Conservation (phyloP, 2,888 invertebrate species). For the Chymomyza caudatula region DNA sequence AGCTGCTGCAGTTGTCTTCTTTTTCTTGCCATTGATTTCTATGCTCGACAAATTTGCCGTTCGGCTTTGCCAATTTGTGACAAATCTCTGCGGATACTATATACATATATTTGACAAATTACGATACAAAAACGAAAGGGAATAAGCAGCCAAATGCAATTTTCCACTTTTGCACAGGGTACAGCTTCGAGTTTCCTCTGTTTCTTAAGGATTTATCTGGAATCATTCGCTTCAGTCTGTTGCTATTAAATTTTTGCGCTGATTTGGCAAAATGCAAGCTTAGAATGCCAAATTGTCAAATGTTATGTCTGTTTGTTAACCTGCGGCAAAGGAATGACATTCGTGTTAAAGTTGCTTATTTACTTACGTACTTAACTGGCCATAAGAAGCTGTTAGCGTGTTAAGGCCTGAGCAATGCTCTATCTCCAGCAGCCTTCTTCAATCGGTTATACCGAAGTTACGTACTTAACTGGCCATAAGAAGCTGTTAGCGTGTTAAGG, state of each 20-base stretch:
- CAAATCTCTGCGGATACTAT: background rate
- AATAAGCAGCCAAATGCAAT: slow-evolving; percentile 49
- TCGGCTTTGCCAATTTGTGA: background rate
- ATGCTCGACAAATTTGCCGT: too few relatives aligned
- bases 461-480: too few relatives aligned
- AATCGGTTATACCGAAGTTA: too few relatives aligned
- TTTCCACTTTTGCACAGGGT: slow-evolving; percentile 51
- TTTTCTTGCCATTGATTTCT: background rate
- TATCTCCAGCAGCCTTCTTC: too few relatives aligned
- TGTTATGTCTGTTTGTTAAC: too few relatives aligned
- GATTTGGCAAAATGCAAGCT: background rate
- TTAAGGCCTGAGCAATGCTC: too few relatives aligned
- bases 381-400: too few relatives aligned
- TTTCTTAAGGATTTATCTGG: background rate
- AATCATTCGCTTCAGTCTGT: background rate
- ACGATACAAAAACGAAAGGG: background rate
- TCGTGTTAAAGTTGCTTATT: too few relatives aligned
- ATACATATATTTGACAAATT: background rate
- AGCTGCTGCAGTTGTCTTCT: background rate
- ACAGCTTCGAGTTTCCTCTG: slow-evolving; percentile 22
- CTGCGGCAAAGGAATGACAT: too few relatives aligned
- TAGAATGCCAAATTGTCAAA: background rate
- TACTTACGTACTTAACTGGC: too few relatives aligned
- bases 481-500: too few relatives aligned
- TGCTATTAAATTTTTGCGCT: slow-evolving; percentile 2